Conservation (phyloP, 2,113 vertebrate species). For the Tetrax tetrax region DNA sequence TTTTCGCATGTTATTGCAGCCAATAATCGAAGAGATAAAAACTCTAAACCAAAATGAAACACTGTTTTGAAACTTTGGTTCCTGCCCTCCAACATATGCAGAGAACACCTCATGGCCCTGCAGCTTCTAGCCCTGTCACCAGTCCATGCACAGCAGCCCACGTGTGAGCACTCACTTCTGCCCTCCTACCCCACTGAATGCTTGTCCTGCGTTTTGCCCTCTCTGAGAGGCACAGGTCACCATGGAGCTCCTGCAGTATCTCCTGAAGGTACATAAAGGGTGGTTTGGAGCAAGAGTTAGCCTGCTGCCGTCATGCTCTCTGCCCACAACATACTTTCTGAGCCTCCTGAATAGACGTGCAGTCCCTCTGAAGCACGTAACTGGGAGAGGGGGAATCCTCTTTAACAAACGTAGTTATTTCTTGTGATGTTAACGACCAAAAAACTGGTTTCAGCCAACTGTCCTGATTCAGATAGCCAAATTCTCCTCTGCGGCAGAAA, state of each 20-base stretch:
- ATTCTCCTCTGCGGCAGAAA: not conserved
- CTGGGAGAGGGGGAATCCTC: not conserved
- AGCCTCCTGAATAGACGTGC: not conserved
- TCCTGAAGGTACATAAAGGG: not conserved
- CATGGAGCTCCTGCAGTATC: not conserved
- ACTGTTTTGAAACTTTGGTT: not conserved
- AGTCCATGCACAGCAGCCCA: not conserved
- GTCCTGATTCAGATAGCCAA: not conserved
- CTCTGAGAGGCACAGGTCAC: not conserved
- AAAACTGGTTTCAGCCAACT: not conserved
- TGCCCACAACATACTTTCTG: not conserved
- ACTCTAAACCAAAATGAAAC: not conserved
- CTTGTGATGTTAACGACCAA: not conserved
- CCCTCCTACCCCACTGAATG: not conserved
- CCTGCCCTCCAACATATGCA: not conserved
- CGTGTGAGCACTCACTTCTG: not conserved
- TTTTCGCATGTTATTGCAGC: not conserved
- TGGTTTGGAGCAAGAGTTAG: not conserved
- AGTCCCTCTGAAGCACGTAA: not conserved
- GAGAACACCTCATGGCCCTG: not conserved
- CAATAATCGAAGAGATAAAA: not conserved
- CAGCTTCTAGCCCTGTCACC: not conserved
- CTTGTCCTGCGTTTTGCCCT: not conserved
- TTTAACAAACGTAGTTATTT: not conserved
- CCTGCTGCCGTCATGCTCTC: rapidly evolving